These are phyloP conservation scores for Ceramica pisi DNA, from an alignment of 2,888 invertebrate species.

Conservation along the genomic window DNA sequence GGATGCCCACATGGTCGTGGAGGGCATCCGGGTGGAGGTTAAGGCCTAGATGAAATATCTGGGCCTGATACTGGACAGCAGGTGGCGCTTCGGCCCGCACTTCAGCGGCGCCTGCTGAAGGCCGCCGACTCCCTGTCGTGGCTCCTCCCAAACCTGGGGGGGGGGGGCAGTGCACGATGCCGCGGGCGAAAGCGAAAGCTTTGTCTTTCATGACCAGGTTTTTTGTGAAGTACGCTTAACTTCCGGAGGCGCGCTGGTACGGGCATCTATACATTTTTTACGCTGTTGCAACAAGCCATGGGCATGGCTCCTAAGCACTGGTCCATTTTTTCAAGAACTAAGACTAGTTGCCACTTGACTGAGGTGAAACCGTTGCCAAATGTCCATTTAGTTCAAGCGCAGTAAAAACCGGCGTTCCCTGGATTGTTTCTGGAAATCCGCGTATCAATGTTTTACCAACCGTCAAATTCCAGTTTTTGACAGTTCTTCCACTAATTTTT, in stretches of 20 bases:
- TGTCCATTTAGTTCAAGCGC: not conserved
- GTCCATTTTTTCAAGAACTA: slow-evolving; percentile 3
- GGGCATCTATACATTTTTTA: not conserved
- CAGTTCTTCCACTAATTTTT: slow-evolving; percentile 2
- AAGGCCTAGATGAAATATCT: no score
- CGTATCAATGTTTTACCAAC: not conserved
- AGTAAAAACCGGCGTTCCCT: not conserved
- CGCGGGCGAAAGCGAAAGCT: no score
- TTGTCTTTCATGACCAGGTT: not conserved
- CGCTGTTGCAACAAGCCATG: not conserved
- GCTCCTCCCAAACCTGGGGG: no score
- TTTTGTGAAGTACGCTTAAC: not conserved
- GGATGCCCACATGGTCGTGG: no score
- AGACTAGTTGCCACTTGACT: slow-evolving; percentile 9
- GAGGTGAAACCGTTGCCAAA: not conserved
- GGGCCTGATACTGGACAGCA: no score
- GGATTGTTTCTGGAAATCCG: slow-evolving; percentile 3
- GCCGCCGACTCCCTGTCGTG: no score
- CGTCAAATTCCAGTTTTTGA: not conserved
- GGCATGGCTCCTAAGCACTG: slow-evolving; percentile 3
- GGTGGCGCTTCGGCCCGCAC: no score
- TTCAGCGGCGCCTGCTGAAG: no score
- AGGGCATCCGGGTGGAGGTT: no score
- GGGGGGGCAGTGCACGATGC: no score
- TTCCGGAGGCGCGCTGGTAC: not conserved